Conservation (phyloP, 2,888 invertebrate genomes). For the Itoplectis maculator region DNA sequence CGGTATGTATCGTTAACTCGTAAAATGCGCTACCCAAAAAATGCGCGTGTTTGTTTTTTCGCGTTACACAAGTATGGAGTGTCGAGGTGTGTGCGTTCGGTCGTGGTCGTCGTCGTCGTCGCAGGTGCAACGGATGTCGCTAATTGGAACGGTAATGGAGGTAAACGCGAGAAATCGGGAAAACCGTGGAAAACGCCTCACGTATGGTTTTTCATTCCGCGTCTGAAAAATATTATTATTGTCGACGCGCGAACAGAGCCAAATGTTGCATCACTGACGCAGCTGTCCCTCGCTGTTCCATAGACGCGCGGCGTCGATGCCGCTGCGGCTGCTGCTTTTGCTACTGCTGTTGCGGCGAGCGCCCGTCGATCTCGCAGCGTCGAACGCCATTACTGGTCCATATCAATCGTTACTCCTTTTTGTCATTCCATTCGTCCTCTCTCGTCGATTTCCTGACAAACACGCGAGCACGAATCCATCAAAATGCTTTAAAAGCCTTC, state of each 20-base stretch:
- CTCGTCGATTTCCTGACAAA: slow-evolving; percentile 36
- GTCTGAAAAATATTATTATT: slow-evolving; percentile 52
- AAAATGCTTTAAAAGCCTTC: slow-evolving; percentile 53
- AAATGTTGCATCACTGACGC: slow-evolving; percentile 33
- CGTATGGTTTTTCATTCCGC: slow-evolving; percentile 47
- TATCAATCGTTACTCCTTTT: slow-evolving; percentile 44
- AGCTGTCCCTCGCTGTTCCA: neutral
- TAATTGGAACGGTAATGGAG: slow-evolving; percentile 76
- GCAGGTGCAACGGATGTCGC: slow-evolving; percentile 72
- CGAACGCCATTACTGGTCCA: slow-evolving; percentile 49
- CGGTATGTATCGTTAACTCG: neutral
- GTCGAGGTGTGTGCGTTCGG: slow-evolving; percentile 41
- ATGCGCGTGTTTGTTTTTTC: slow-evolving; percentile 1
- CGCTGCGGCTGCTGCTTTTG: slow-evolving; percentile 2
- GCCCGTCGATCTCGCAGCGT: slow-evolving; percentile 11
- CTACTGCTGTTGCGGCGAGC: slow-evolving; percentile 28
- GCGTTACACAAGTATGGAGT: slow-evolving; percentile 46
- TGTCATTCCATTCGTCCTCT: slow-evolving; percentile 14
- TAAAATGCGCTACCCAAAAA: neutral
- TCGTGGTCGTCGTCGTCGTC: slow-evolving; percentile 33
- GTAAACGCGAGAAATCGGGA: slow-evolving; percentile 66
- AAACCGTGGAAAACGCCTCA: slow-evolving; percentile 60
- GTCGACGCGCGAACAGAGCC: slow-evolving; percentile 49
- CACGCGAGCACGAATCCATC: slow-evolving; percentile 46
- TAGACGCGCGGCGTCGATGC: too few relatives aligned